Percentiles rank a stretch among this genome's conserved stretches.
Conservation (phyloP, 2,113 vertebrate species). For the Okapia johnstoni region DNA sequence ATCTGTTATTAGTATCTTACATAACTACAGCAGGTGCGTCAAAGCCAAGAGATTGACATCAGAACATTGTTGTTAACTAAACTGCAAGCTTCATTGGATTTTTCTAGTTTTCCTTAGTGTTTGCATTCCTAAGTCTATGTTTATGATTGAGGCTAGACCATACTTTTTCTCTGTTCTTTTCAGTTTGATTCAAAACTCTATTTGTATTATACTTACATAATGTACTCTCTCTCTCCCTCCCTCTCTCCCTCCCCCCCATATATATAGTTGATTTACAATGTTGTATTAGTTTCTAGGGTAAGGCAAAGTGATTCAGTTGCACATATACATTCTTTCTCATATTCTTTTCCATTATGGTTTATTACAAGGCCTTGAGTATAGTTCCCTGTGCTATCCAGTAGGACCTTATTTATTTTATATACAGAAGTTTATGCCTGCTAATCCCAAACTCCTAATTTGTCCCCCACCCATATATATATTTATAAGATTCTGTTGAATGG, state of each 20-base stretch:
- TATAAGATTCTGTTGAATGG: background rate
- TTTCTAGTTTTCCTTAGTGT: too few relatives aligned
- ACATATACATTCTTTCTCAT: background rate
- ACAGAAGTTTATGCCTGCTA: background rate
- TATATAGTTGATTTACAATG: background rate
- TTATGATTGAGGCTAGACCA: rapidly evolving
- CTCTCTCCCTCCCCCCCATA: background rate
- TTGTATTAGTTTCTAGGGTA: background rate
- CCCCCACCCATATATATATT: background rate
- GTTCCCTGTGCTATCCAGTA: background rate
- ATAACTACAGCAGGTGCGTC: rapidly evolving
- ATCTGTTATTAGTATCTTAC: rapidly evolving
- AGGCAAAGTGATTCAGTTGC: background rate
- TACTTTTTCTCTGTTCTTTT: background rate
- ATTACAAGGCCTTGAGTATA: background rate
- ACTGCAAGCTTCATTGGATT: rapidly evolving
- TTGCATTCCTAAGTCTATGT: background rate
- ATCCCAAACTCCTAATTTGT: background rate
- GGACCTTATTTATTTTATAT: background rate
- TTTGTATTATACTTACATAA: too few relatives aligned
- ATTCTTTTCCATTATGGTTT: background rate
- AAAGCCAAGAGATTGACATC: rapidly evolving
- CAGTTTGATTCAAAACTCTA: background rate
- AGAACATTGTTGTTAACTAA: rapidly evolving
- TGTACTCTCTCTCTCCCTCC: background rate